Conservation (phyloP, 2,797 vertebrate species). For the Podarcis siculus region DNA sequence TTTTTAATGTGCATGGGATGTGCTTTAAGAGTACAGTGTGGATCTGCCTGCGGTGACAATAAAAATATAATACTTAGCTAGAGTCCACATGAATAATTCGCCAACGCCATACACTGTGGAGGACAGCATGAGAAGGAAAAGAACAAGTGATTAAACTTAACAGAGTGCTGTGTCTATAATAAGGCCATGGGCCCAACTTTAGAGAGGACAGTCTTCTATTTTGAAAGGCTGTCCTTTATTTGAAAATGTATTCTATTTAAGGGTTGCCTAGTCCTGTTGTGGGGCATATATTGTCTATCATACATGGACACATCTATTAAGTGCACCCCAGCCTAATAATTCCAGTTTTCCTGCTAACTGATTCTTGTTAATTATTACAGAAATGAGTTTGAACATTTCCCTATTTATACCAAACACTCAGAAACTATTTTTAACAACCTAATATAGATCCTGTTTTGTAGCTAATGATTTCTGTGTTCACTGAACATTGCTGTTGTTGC, state of each 20-base stretch:
- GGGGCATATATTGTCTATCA: neutral
- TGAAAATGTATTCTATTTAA: too few relatives aligned
- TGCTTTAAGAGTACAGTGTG: too few relatives aligned
- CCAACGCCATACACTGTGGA: neutral
- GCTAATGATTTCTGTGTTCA: neutral
- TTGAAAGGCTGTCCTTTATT: too few relatives aligned
- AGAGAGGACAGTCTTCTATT: too few relatives aligned
- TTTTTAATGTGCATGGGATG: too few relatives aligned
- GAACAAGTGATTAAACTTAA: neutral
- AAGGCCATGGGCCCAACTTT: too few relatives aligned
- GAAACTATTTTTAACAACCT: neutral
- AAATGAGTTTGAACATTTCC: neutral
- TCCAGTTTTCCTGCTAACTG: neutral
- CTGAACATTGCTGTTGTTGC: neutral
- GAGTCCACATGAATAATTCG: neutral
- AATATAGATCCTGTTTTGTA: neutral
- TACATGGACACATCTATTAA: neutral
- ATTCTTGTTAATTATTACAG: neutral
- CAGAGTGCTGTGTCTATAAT: neutral
- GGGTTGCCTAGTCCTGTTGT: too few relatives aligned
- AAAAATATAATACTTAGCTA: neutral
- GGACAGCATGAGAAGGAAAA: neutral
- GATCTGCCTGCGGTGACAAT: neutral
- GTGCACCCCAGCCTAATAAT: neutral
- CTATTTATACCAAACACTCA: neutral